Evolutionary conservation across 2,797 vertebrate species (phyloP).

Genomic region (Smutsia temminckii): DNA sequence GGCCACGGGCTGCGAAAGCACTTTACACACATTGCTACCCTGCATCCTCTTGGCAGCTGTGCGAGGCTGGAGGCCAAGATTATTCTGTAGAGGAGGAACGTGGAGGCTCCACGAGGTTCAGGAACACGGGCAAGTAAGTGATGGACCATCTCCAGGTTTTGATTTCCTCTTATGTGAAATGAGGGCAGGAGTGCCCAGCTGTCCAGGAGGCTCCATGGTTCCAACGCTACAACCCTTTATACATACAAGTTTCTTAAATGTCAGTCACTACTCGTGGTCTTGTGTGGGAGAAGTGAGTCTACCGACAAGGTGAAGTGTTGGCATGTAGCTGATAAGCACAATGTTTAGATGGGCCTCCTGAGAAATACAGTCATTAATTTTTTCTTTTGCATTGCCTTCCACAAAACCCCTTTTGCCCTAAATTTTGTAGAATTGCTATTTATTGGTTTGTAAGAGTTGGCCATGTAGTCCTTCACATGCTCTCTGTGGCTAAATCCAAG

Average conservation of each 20-base stretch:
- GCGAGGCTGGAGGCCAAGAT: background rate
- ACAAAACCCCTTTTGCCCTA: background rate
- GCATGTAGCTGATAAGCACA: rapidly evolving
- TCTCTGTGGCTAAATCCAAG: background rate
- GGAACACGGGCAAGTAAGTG: background rate
- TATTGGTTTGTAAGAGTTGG: background rate
- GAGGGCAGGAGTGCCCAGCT: background rate
- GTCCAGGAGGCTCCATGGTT: background rate
- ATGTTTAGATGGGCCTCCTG: background rate
- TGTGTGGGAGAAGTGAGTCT: background rate
- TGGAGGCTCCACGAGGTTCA: background rate
- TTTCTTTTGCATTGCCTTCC: background rate
- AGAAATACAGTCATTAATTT: background rate
- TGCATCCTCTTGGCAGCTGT: too few species aligned
- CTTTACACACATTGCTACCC: rapidly evolving
- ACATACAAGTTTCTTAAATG: background rate
- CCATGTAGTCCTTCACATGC: background rate
- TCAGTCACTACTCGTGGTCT: rapidly evolving
- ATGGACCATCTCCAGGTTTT: background rate
- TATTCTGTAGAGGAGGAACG: background rate
- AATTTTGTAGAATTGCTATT: background rate
- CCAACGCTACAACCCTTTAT: background rate
- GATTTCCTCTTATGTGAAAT: rapidly evolving
- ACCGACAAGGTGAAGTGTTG: background rate
- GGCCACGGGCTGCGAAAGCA: background rate